phyloP scores from a whole-genome alignment of 2,888 invertebrate species.

The Leucania comma region DNA sequence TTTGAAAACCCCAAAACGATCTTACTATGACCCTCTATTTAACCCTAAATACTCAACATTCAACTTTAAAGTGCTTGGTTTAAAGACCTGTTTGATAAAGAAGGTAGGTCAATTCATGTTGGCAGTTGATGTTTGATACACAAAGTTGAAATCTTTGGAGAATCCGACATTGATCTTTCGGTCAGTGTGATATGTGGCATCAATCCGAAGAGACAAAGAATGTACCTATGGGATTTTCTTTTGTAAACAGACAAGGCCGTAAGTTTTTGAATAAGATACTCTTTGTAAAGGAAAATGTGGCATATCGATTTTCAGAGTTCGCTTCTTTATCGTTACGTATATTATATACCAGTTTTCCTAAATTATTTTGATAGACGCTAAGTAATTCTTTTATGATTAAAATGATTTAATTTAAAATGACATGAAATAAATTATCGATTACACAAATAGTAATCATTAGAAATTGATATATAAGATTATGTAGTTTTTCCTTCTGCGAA shows the following conservation, averaged over 20 bases:
- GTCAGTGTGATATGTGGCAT: constrained; percentile 40
- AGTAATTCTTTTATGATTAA: not conserved
- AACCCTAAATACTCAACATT: not conserved
- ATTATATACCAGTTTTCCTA: not conserved
- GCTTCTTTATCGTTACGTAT: not conserved
- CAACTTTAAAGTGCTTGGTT: rapidly evolving
- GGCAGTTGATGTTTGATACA: constrained; percentile 23
- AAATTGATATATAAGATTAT: no score
- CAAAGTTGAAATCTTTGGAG: constrained; percentile 41
- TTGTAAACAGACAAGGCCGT: constrained; percentile 13
- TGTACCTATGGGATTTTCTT: constrained; percentile 17
- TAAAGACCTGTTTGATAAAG: constrained; percentile 5
- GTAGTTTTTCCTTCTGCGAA: no score
- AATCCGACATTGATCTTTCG: constrained; percentile 51
- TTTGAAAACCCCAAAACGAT: constrained; percentile 7
- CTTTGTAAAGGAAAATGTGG: not conserved
- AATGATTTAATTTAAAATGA: no score
- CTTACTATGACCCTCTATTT: not conserved
- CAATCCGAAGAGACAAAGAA: constrained; percentile 32
- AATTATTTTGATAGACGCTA: not conserved
- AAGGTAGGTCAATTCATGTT: not conserved
- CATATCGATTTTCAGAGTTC: not conserved
- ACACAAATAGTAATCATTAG: no score
- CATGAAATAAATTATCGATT: no score
- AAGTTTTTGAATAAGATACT: not conserved